These are phyloP conservation scores for Girardia tigrina DNA, from an alignment of 2,888 invertebrate species.

Conservation along the genomic window DNA sequence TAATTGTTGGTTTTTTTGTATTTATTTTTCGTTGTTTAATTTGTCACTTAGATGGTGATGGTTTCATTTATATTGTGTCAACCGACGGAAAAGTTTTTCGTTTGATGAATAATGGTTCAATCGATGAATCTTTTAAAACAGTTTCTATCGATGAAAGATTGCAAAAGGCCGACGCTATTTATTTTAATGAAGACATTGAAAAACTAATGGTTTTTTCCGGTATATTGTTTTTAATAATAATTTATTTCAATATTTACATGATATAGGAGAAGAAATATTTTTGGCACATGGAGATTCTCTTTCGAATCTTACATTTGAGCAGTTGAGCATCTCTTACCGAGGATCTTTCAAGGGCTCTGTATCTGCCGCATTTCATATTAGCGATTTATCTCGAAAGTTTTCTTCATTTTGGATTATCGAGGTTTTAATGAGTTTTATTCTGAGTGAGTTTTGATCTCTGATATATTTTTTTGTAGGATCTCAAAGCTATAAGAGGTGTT, in stretches of 20 bases:
- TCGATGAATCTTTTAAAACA: not conserved
- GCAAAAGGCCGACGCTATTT: not conserved
- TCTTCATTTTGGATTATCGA: not conserved
- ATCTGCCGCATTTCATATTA: not conserved
- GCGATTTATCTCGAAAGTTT: not conserved
- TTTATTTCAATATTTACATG: not conserved
- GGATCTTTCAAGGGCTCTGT: not conserved
- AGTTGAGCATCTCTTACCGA: not conserved
- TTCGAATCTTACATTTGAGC: not conserved
- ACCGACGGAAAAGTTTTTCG: not conserved
- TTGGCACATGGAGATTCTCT: not conserved
- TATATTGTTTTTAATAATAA: not conserved
- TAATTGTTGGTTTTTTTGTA: not conserved
- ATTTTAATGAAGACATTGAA: not conserved
- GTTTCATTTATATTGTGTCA: not conserved
- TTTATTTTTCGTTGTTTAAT: not conserved
- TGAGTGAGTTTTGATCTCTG: not conserved
- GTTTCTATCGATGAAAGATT: not conserved
- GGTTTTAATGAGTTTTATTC: not conserved
- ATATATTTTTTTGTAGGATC: not conserved
- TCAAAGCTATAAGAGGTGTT: not conserved
- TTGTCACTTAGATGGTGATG: not conserved
- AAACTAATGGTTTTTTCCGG: not conserved
- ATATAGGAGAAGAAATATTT: not conserved
- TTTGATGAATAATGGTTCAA: not conserved